These are phyloP conservation scores for Erebia ligea DNA, from an alignment of 2,888 invertebrate genomes.

Conservation along the genomic window DNA sequence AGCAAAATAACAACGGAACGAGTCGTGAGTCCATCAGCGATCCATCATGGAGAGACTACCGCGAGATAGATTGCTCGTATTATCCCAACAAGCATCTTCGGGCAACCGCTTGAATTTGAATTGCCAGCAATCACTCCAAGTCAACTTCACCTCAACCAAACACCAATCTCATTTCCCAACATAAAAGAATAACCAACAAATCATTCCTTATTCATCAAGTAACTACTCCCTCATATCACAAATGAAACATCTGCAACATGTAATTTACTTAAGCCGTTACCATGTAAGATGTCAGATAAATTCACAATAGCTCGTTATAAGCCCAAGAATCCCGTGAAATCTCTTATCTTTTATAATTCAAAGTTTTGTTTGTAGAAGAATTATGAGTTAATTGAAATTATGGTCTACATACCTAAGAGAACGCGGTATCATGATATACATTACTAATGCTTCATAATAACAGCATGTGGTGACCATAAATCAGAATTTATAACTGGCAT, in stretches of 20 bases:
- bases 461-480: constrained; percentile 74
- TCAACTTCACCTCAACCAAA: constrained; percentile 47
- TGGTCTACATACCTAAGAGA: constrained; percentile 68
- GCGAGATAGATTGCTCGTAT: constrained; percentile 76
- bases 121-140: constrained; percentile 71
- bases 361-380: constrained; percentile 49
- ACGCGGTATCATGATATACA: constrained; percentile 57
- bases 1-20: constrained; percentile 73
- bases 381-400: constrained; percentile 75
- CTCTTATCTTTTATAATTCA: constrained; percentile 43
- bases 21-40: constrained; percentile 79
- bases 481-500: constrained; percentile 75
- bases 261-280: constrained; percentile 52
- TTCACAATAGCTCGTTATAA: constrained; percentile 56
- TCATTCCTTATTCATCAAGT: constrained; percentile 25
- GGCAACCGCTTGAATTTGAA: constrained; percentile 57
- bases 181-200: constrained; percentile 56
- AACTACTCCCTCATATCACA: constrained; percentile 31
- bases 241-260: constrained; percentile 49
- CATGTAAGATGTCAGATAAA: constrained; percentile 54
- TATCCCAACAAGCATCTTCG: constrained; percentile 70
- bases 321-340: constrained; percentile 42
- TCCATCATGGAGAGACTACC: constrained; percentile 70
- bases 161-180: constrained; percentile 58
- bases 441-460: constrained; percentile 69